Percentiles rank a stretch among this genome's conserved stretches.
phyloP scores from a whole-genome alignment of 2,797 vertebrate species.

The Salarias fasciatus region DNA sequence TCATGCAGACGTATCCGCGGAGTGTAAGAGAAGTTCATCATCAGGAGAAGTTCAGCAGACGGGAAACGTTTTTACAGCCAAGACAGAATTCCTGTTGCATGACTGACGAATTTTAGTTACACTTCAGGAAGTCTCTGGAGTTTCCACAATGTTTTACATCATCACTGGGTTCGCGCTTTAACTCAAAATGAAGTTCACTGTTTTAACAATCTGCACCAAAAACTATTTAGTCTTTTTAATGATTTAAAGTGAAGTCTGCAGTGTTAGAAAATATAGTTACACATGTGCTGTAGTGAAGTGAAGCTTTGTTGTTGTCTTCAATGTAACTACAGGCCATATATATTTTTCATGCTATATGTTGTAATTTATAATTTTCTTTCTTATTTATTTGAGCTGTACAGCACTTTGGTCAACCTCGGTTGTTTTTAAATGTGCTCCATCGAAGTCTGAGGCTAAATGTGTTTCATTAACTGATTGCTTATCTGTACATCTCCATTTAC shows the following conservation, averaged over 20 bases:
- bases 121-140: constrained; percentile 1
- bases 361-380: no score
- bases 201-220: neutral
- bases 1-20: neutral
- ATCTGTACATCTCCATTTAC: no score
- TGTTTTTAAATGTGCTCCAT: no score
- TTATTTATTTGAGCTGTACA: no score
- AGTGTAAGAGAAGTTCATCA: constrained; percentile 15
- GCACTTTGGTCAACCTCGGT: no score
- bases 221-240: neutral
- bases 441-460: no score
- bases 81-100: constrained; percentile 31
- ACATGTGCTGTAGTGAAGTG: no score
- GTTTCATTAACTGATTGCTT: no score
- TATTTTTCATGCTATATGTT: no score
- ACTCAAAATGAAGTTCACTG: neutral
- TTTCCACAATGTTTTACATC: constrained; percentile 2
- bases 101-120: constrained; percentile 11
- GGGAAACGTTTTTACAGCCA: constrained; percentile 1
- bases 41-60: constrained; percentile 12
- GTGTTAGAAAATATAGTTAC: no score
- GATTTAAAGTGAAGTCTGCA: neutral
- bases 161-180: neutral
- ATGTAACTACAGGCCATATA: no score
- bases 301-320: no score